Conservation (phyloP, 2,113 vertebrate genomes). For the Alaudala cheleensis region DNA sequence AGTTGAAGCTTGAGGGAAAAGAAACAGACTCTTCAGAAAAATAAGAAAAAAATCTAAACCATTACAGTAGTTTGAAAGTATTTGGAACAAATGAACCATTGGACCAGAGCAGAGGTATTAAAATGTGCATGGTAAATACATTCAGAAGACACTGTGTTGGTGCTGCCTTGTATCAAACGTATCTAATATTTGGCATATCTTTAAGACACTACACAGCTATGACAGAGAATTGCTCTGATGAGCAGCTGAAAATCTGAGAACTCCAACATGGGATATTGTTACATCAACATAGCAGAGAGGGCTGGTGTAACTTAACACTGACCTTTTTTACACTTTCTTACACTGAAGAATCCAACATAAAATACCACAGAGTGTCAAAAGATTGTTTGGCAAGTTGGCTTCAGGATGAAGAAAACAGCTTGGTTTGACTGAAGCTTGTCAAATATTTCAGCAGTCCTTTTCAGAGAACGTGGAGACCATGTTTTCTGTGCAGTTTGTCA, state of each 20-base stretch:
- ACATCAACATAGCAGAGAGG: not conserved
- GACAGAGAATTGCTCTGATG: not conserved
- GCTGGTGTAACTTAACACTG: not conserved
- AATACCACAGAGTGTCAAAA: not conserved
- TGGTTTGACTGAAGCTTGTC: constrained; percentile 23
- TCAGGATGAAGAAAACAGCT: not conserved
- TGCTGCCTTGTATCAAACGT: not conserved
- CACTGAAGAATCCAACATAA: not conserved
- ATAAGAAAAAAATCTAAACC: not conserved
- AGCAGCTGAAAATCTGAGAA: not conserved
- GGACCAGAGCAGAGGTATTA: not conserved
- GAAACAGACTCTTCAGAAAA: not conserved
- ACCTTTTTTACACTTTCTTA: not conserved
- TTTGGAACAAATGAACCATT: not conserved
- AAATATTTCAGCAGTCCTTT: constrained; percentile 25
- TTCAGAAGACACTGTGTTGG: not conserved
- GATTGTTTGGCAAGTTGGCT: not conserved
- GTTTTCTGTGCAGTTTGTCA: not conserved
- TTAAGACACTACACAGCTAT: not conserved
- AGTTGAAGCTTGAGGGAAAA: not conserved
- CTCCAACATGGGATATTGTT: not conserved
- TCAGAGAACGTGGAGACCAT: not conserved
- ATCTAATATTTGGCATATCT: not conserved
- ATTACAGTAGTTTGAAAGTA: not conserved
- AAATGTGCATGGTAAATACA: not conserved